A percentile compares a stretch with the other conserved stretches of the same genome.
Evolutionary conservation across 1,140 invertebrate species (phyloP).

Genomic region (Lordiphosa clarofinis): DNA sequence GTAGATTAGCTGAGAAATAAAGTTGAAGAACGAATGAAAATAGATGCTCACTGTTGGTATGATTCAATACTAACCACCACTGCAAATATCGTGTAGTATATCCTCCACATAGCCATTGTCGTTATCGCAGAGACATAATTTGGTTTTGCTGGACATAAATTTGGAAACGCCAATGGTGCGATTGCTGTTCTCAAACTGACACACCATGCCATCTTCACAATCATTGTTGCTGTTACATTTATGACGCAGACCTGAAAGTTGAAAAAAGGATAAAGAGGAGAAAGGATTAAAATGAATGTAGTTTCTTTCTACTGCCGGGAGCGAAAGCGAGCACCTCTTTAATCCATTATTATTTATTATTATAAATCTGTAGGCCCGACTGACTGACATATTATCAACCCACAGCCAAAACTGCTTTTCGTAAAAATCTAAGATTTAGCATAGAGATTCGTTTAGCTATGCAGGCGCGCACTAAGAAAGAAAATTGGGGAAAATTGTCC

Average conservation of each 20-base stretch:
- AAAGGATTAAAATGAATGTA: not conserved
- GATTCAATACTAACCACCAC: conserved; percentile 75
- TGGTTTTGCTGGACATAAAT: conserved; percentile 77
- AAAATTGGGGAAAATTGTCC: too few relatives aligned
- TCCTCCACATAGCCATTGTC: conserved; percentile 81
- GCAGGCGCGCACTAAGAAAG: too few relatives aligned
- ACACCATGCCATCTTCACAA: conserved; percentile 82
- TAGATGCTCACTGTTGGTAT: not conserved
- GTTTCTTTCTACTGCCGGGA: too few relatives aligned
- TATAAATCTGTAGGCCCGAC: too few relatives aligned
- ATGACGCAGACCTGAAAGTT: conserved; percentile 81
- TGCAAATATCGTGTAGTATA: conserved; percentile 80
- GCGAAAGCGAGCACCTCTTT: too few relatives aligned
- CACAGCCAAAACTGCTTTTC: too few relatives aligned
- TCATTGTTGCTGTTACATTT: conserved; percentile 81
- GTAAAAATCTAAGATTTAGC: too few relatives aligned
- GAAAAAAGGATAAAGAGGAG: not conserved
- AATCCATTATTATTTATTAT: too few relatives aligned
- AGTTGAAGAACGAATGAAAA: not conserved
- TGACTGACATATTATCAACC: too few relatives aligned
- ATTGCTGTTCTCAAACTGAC: conserved; percentile 81
- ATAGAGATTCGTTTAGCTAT: too few relatives aligned
- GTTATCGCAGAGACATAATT: conserved; percentile 81
- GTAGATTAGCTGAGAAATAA: conserved; percentile 39
- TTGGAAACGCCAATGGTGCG: conserved; percentile 78